Conservation (phyloP, 2,113 vertebrate species). For the Tenebrosternarchus preto region DNA sequence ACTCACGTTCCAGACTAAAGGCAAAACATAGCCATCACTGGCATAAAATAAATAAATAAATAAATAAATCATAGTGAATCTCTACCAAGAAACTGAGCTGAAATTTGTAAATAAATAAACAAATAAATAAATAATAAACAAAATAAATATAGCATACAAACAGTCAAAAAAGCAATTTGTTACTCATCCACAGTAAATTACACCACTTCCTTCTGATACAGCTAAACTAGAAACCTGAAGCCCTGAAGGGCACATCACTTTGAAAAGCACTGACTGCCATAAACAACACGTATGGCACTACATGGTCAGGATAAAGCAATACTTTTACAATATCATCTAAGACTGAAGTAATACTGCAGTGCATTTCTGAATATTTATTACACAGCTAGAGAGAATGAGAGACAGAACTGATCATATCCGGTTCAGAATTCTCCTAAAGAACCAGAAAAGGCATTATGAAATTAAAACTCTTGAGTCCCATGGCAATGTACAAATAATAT, state of each 20-base stretch:
- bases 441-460: too few relatives aligned
- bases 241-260: not conserved
- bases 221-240: too few relatives aligned
- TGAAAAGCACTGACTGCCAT: not conserved
- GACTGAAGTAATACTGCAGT: too few relatives aligned
- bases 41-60: slow-evolving; percentile 1
- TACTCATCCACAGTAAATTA: not conserved
- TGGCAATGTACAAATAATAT: too few relatives aligned
- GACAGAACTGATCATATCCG: too few relatives aligned
- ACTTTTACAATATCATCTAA: not conserved
- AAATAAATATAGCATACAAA: not conserved
- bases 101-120: not conserved
- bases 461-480: too few relatives aligned
- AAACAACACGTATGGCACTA: not conserved
- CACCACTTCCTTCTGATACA: not conserved
- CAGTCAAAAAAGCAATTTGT: not conserved
- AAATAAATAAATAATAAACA: too few relatives aligned
- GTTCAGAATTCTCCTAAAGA: too few relatives aligned
- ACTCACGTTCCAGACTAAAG: slow-evolving; percentile 21
- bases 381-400: too few relatives aligned
- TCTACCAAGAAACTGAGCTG: not conserved
- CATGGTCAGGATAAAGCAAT: not conserved
- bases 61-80: not conserved
- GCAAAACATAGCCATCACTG: slow-evolving; percentile 34
- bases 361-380: too few relatives aligned